Percentiles rank a stretch among this genome's conserved stretches.
Conservation (phyloP, 2,888 invertebrate genomes). For the Tinea pellionella region DNA sequence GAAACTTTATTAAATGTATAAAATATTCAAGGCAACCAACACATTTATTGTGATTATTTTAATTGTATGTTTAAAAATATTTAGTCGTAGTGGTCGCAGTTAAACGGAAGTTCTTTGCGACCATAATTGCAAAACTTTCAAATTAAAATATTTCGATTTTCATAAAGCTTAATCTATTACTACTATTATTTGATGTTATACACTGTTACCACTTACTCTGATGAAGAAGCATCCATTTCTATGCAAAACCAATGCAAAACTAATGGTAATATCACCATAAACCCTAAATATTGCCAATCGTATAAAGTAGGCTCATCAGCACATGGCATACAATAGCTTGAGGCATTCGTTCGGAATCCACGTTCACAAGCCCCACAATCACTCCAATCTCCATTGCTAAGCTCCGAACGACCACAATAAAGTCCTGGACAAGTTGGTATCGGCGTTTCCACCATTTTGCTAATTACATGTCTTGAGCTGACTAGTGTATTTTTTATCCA, state of each 20-base stretch:
- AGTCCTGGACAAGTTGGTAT: constrained; percentile 79
- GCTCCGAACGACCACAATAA: constrained; percentile 81
- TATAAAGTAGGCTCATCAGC: constrained; percentile 81
- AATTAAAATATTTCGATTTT: too few relatives aligned
- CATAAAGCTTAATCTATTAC: too few relatives aligned
- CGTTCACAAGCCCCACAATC: constrained; percentile 89
- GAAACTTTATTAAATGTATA: constrained; percentile 33
- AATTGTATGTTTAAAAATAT: too few relatives aligned
- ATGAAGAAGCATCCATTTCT: constrained; percentile 81
- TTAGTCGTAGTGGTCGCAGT: too few relatives aligned
- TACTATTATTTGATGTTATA: too few relatives aligned
- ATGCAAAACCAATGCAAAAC: constrained; percentile 94
- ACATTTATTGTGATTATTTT: too few relatives aligned
- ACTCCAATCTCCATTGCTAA: constrained; percentile 74
- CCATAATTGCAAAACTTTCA: too few relatives aligned
- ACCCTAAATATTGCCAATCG: constrained; percentile 94
- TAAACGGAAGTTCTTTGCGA: too few relatives aligned
- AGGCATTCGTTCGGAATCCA: constrained; percentile 79
- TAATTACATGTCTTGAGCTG: not conserved
- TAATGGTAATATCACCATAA: constrained; percentile 90
- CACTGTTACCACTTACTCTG: constrained; percentile 63
- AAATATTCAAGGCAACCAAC: too few relatives aligned
- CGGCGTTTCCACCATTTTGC: constrained; percentile 25
- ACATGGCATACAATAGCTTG: constrained; percentile 83
- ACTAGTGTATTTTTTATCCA: too few relatives aligned